phyloP scores from a whole-genome alignment of 2,113 vertebrate species.

The Tonatia bakeri region DNA sequence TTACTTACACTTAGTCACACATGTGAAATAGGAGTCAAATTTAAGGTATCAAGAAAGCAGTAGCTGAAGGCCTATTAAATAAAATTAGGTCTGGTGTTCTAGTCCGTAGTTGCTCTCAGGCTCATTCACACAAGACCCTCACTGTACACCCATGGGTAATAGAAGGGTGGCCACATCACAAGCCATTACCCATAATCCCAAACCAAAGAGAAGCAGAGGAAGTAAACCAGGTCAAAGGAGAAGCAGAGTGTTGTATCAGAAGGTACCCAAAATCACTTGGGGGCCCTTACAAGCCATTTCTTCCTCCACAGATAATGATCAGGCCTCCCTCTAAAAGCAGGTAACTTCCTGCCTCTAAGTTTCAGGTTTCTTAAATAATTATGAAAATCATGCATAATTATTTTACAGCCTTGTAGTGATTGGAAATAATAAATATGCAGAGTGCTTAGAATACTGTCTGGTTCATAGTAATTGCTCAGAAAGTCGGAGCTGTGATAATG shows the following conservation, averaged over 20 bases:
- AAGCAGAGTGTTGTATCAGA: not conserved
- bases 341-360: not conserved
- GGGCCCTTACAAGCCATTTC: not conserved
- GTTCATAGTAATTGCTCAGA: slow-evolving; percentile 12
- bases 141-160: not conserved
- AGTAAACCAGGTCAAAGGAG: not conserved
- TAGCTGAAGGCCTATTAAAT: not conserved
- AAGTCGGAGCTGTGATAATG: not conserved
- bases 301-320: not conserved
- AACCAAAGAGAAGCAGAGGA: not conserved
- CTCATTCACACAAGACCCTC: not conserved
- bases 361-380: slow-evolving; percentile 27
- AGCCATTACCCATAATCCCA: not conserved
- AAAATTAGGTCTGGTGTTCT: not conserved
- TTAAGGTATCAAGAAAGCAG: not conserved
- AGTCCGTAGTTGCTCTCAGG: not conserved
- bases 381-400: slow-evolving; percentile 26
- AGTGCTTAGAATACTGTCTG: not conserved
- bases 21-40: not conserved
- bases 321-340: not conserved
- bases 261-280: not conserved
- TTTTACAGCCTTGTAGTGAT: slow-evolving; percentile 22
- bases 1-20: not conserved
- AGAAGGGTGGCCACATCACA: not conserved
- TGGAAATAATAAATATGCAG: slow-evolving; percentile 35